These are phyloP conservation scores for Montipora capitata DNA, from an alignment of 92 coral and sea anemone species.

Conservation along the genomic window DNA sequence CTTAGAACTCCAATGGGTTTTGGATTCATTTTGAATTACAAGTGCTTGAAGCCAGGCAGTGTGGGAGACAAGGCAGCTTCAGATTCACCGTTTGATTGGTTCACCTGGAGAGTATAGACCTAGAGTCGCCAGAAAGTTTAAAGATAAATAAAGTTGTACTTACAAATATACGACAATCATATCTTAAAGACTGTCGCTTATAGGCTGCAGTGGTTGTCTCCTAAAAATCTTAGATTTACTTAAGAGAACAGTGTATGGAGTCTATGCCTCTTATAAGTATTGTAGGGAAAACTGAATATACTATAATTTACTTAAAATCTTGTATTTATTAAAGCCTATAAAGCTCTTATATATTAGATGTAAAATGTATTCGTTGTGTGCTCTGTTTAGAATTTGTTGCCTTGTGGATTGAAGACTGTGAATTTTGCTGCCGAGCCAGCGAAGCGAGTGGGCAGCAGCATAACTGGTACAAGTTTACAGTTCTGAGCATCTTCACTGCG, in stretches of 20 bases:
- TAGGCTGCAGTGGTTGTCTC: too few relatives aligned
- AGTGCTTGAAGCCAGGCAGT: constrained; percentile 45
- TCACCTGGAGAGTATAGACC: background rate
- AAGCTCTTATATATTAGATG: background rate
- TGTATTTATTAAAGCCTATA: background rate
- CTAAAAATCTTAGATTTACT: too few relatives aligned
- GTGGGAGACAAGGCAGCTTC: constrained; percentile 33
- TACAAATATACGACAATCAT: too few relatives aligned
- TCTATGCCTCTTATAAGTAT: background rate
- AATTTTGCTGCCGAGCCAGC: too few relatives aligned
- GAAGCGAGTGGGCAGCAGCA: too few relatives aligned
- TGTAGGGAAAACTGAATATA: background rate
- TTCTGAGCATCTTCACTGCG: too few relatives aligned
- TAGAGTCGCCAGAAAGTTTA: background rate
- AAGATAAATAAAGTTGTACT: background rate
- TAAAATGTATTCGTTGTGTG: background rate
- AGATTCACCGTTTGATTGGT: constrained; percentile 40
- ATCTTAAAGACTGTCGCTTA: too few relatives aligned
- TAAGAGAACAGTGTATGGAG: background rate
- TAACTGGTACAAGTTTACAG: too few relatives aligned
- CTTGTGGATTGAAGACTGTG: background rate
- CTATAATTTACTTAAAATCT: background rate
- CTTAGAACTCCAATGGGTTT: background rate
- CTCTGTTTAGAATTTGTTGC: background rate
- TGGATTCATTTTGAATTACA: background rate